These are phyloP conservation scores for Dromius quadrimaculatus DNA, from an alignment of 2,888 invertebrate species.

Conservation along the genomic window DNA sequence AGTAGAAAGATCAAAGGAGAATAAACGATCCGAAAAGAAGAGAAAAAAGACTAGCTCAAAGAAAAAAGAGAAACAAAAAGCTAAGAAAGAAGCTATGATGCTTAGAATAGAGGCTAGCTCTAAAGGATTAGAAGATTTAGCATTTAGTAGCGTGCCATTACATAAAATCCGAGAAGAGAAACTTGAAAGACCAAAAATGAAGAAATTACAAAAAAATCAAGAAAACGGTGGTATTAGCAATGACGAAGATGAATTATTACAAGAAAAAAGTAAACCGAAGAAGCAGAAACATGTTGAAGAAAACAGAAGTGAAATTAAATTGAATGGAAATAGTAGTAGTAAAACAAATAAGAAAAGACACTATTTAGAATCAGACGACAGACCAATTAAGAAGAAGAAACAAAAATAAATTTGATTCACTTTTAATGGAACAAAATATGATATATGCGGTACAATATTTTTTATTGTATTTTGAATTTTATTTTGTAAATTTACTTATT, in stretches of 20 bases:
- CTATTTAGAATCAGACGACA: slow-evolving; percentile 33
- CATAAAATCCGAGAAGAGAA: slow-evolving; percentile 31
- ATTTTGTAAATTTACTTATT: slow-evolving; percentile 4
- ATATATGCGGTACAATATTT: slow-evolving; percentile 14
- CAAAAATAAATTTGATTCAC: not conserved
- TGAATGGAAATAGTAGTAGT: not conserved
- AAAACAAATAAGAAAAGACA: slow-evolving; percentile 12
- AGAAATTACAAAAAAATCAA: slow-evolving; percentile 39
- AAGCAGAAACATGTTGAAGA: slow-evolving; percentile 36
- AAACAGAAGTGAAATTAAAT: slow-evolving; percentile 1
- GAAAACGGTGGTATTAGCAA: slow-evolving; percentile 54
- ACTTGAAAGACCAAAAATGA: slow-evolving; percentile 55
- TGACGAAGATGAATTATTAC: slow-evolving; percentile 40
- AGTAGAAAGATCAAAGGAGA: slow-evolving; percentile 37
- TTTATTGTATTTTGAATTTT: slow-evolving; percentile 18
- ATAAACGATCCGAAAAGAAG: slow-evolving; percentile 60
- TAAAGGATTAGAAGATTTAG: slow-evolving; percentile 64
- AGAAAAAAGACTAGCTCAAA: slow-evolving; percentile 61
- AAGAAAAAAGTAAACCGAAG: slow-evolving; percentile 20
- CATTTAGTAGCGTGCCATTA: slow-evolving; percentile 60
- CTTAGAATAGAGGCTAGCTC: slow-evolving; percentile 66
- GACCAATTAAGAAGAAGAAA: slow-evolving; percentile 29
- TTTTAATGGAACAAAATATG: not conserved
- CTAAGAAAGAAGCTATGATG: slow-evolving; percentile 68
- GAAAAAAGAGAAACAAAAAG: slow-evolving; percentile 64